A percentile compares a stretch with the other conserved stretches of the same genome.
Conservation (phyloP, 2,113 vertebrate genomes). For the Menura novaehollandiae region DNA sequence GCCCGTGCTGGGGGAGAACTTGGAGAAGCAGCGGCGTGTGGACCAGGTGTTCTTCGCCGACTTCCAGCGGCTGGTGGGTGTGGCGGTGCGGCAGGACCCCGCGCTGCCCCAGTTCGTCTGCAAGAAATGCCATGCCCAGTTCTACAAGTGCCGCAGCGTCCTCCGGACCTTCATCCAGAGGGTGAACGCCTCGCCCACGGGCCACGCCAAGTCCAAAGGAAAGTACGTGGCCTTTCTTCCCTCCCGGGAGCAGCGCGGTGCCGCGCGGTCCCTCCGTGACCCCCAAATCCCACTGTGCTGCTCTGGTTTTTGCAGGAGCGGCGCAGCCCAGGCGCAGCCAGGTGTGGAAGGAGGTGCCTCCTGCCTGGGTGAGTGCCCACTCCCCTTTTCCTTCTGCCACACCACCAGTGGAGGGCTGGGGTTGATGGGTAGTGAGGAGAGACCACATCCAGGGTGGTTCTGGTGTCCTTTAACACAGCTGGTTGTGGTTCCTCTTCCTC, state of each 20-base stretch:
- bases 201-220: slow-evolving; percentile 51
- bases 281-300: neutral
- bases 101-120: slow-evolving; percentile 87
- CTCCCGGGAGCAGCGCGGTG: fast-evolving
- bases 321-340: neutral
- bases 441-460: fast-evolving
- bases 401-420: fast-evolving
- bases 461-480: fast-evolving
- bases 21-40: slow-evolving; percentile 67
- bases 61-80: slow-evolving; percentile 89
- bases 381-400: neutral
- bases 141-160: slow-evolving; percentile 91
- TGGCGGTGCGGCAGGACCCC: slow-evolving; percentile 82
- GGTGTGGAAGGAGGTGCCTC: slow-evolving; percentile 33
- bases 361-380: slow-evolving; percentile 65
- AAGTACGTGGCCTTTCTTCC: slow-evolving; percentile 60
- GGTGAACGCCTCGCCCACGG: slow-evolving; percentile 79
- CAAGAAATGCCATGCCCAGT: slow-evolving; percentile 91
- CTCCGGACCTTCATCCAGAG: slow-evolving; percentile 86
- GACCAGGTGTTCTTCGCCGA: slow-evolving; percentile 83
- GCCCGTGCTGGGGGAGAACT: slow-evolving; percentile 57
- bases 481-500: neutral
- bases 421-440: fast-evolving
- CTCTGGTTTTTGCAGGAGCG: slow-evolving; percentile 58
- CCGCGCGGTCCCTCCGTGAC: fast-evolving